Percentiles rank a stretch among this genome's conserved stretches.
phyloP scores from a whole-genome alignment of 23 tunicate genomes.

The Oikopleura albicans region DNA sequence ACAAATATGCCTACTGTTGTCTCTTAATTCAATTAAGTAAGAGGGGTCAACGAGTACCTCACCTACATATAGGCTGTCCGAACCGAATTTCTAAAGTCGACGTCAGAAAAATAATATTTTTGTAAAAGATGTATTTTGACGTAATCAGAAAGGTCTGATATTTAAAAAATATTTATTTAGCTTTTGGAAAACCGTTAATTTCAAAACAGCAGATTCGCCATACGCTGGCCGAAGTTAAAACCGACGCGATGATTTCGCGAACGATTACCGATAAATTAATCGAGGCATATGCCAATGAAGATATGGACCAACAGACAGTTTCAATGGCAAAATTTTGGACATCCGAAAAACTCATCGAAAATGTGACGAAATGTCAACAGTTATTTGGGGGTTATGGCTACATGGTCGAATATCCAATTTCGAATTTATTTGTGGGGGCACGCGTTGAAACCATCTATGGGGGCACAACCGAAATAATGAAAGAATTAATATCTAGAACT shows the following conservation, averaged over 20 bases:
- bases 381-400: constrained; percentile 82
- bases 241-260: constrained; percentile 34
- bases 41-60: no score
- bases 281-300: constrained; percentile 37
- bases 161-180: no score
- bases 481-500: constrained; percentile 51
- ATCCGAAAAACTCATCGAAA: constrained; percentile 30
- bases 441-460: constrained; percentile 81
- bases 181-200: constrained; percentile 59
- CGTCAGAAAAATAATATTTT: no score
- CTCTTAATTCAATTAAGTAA: no score
- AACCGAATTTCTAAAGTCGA: no score
- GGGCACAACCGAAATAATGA: constrained; percentile 93
- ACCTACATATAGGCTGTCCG: no score
- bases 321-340: constrained; percentile 75
- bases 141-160: no score
- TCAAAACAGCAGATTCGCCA: constrained; percentile 72
- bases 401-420: constrained; percentile 88
- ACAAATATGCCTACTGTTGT: no score
- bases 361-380: constrained; percentile 34
- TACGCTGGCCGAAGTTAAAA: constrained; percentile 79
- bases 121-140: no score
- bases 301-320: constrained; percentile 55
- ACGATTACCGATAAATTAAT: constrained; percentile 62
- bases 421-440: constrained; percentile 54